phyloP scores from a whole-genome alignment of 2,888 invertebrate species.

The Rhagonycha lutea region DNA sequence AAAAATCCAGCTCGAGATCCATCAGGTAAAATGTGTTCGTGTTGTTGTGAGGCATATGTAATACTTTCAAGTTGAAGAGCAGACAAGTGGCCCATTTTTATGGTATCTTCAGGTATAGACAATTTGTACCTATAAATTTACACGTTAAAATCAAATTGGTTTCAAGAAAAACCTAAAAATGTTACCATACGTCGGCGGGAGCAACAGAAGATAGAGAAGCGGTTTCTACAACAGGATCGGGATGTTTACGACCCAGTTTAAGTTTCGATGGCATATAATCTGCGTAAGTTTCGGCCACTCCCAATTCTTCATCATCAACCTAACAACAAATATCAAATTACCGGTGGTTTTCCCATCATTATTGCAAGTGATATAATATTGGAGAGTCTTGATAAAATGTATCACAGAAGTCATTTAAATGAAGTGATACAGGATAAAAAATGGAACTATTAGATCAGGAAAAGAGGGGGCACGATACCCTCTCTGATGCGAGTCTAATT shows the following conservation, averaged over 20 bases:
- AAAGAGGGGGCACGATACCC: too few species aligned
- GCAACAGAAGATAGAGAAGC: slow-evolving; percentile 95
- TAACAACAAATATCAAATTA: slow-evolving; percentile 20
- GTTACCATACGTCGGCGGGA: slow-evolving; percentile 82
- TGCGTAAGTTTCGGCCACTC: slow-evolving; percentile 97
- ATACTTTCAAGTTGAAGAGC: slow-evolving; percentile 97
- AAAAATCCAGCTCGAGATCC: slow-evolving; percentile 93
- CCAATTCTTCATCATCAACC: slow-evolving; percentile 94
- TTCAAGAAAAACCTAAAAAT: neutral
- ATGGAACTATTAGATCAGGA: too few species aligned
- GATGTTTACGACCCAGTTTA: slow-evolving; percentile 93
- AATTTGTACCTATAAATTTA: slow-evolving; percentile 64
- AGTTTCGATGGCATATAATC: slow-evolving; percentile 98
- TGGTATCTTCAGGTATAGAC: slow-evolving; percentile 81
- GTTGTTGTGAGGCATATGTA: slow-evolving; percentile 96
- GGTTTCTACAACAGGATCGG: slow-evolving; percentile 98
- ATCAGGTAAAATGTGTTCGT: slow-evolving; percentile 87
- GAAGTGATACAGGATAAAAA: too few species aligned
- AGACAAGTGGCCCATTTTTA: slow-evolving; percentile 85
- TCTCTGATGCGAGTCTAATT: too few species aligned
- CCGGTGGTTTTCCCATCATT: too few species aligned
- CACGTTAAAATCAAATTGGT: neutral
- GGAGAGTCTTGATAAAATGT: neutral
- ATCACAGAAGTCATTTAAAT: neutral
- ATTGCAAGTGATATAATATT: too few species aligned